Conservation (phyloP, 1,140 invertebrate species). For the Zaprionus kolodkinae region DNA sequence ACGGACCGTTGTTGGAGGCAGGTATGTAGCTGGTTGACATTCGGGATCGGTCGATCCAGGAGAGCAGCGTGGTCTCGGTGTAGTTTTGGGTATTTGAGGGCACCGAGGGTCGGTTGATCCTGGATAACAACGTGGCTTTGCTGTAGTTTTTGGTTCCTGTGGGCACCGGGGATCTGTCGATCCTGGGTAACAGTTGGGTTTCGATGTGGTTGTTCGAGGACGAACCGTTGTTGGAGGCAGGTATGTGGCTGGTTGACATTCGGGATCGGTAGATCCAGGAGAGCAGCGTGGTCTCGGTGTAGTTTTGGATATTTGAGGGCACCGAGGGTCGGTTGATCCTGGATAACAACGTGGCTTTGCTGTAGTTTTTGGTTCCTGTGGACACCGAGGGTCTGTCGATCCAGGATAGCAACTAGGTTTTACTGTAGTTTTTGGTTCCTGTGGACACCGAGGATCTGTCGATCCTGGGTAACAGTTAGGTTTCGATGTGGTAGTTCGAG, state of each 20-base stretch:
- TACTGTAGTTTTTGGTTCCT: neutral
- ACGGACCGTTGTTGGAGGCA: no score
- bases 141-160: neutral
- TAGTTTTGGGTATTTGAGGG: no score
- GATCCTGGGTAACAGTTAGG: conserved; percentile 10
- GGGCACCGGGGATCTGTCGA: neutral
- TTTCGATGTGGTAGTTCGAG: neutral
- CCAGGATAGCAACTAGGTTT: conserved; percentile 78
- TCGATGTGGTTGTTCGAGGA: neutral
- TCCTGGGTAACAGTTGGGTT: conserved; percentile 43
- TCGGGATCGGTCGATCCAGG: no score
- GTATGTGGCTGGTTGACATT: neutral
- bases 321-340: conserved; percentile 22
- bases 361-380: conserved; percentile 42
- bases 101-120: conserved; percentile 6
- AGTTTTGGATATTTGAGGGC: neutral
- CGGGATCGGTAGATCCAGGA: neutral
- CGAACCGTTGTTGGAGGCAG: neutral
- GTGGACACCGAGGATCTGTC: neutral
- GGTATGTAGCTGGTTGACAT: no score
- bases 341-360: conserved; percentile 30
- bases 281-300: neutral
- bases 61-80: no score
- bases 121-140: conserved; percentile 46
- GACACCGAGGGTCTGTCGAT: conserved; percentile 79